A percentile compares a stretch with the other conserved stretches of the same genome.
Conservation (phyloP, 2,797 vertebrate species). For the Mormyrus hasselquistii region DNA sequence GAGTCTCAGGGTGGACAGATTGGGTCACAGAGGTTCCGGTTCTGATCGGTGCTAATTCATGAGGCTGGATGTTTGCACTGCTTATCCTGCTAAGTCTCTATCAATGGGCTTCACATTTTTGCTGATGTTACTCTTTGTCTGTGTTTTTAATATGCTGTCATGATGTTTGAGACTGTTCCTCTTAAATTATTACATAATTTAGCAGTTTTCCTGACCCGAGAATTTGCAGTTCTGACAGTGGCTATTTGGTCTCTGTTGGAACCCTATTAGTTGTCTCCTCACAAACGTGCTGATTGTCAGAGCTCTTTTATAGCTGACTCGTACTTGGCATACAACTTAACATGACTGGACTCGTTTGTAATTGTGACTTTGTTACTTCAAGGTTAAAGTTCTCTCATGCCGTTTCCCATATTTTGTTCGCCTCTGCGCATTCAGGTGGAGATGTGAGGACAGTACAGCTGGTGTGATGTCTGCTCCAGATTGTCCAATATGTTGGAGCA, state of each 20-base stretch:
- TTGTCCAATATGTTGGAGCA: constrained; percentile 1
- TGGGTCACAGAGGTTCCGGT: not conserved
- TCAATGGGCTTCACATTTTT: not conserved
- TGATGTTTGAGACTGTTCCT: not conserved
- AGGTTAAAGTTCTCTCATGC: not conserved
- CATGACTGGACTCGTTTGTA: not conserved
- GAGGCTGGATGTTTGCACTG: not conserved
- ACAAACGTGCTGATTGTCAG: not conserved
- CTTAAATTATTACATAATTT: not conserved
- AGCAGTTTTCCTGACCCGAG: not conserved
- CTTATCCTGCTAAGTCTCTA: not conserved
- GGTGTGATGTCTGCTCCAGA: constrained; percentile 5
- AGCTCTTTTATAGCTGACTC: not conserved
- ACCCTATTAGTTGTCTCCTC: not conserved
- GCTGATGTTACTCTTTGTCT: not conserved
- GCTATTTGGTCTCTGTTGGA: not conserved
- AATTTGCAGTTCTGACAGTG: not conserved
- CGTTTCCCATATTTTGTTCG: not conserved
- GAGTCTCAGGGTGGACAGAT: not conserved
- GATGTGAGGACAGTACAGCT: not conserved
- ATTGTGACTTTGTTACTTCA: not conserved
- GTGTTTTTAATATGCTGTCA: not conserved
- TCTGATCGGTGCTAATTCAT: not conserved
- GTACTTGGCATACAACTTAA: not conserved
- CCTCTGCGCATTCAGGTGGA: not conserved